Evolutionary conservation across 2,888 invertebrate species (phyloP), one percentile per base, ranked within the genome.

Genomic region (Oscheius myriophilus): DNA sequence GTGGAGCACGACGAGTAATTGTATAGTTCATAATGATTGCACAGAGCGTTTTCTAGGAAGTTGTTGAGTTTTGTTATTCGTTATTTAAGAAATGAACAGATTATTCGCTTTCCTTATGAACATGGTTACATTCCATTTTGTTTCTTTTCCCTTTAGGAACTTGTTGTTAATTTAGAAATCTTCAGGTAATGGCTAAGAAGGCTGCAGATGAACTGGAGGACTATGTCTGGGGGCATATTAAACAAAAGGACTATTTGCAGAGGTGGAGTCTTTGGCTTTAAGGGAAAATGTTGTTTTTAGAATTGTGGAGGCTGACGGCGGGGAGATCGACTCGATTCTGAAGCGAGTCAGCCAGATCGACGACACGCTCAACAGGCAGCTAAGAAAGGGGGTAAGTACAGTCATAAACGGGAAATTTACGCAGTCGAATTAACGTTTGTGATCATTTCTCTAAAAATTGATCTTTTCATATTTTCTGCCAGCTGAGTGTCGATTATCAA

Each of bases 331-430:
- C 9, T 75, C 75, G 2, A 68, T 85, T 14, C 70, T 82, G 18
- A 59, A 73, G 26, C 73, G 78, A 65, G 81, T 84, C 18, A 73
- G 78, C 26, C 75, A 73, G 11, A 80, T 84, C 21, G 81, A 84
- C 65, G 75, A 78, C 11, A 76, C 81, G 9, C 68, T 84, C 23
- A 83, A 84, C 57, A 70, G 71, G 46, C 83, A 83, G 45, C 74
- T 84, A n/a, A 69, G 84, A 33, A 84, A 83, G 70, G 84, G 84
- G 46, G 83, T 69, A 62, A 54, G 69, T 39, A n/a, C n/a, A n/a
- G n/a, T n/a, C n/a, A n/a, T n/a, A n/a, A n/a, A n/a, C n/a, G n/a
- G n/a, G n/a, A n/a, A n/a, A n/a, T n/a, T n/a, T n/a, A n/a, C n/a
- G n/a, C n/a, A n/a, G n/a, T n/a, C n/a, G n/a, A n/a, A n/a, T n/a